phyloP scores from a whole-genome alignment of 2,113 vertebrate genomes.

The Fulica atra region DNA sequence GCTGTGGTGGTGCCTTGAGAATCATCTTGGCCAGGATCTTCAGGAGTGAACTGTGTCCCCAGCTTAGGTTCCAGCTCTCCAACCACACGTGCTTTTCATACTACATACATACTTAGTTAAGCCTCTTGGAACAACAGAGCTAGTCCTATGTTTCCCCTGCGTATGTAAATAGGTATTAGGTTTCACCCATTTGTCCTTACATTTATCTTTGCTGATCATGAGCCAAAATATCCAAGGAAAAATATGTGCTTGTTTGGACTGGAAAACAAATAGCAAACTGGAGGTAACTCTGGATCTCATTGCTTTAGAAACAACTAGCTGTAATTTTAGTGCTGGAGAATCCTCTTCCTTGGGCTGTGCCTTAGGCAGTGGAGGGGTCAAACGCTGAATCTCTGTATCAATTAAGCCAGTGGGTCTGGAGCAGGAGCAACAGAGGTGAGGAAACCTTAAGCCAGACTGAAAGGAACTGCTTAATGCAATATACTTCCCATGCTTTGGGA shows the following conservation, averaged over 20 bases:
- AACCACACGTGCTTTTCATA: not conserved
- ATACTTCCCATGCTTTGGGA: not conserved
- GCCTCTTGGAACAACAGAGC: not conserved
- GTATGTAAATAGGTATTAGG: not conserved
- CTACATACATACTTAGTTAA: rapidly evolving
- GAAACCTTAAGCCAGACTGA: not conserved
- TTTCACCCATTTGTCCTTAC: not conserved
- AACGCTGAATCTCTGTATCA: not conserved
- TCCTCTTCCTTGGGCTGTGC: not conserved
- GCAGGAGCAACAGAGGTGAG: not conserved
- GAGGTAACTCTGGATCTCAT: not conserved
- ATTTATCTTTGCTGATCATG: not conserved
- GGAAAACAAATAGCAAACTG: not conserved
- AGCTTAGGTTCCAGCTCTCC: not conserved
- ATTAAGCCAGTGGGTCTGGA: not conserved
- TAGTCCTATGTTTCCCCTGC: not conserved
- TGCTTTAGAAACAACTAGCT: not conserved
- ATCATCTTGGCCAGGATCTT: rapidly evolving
- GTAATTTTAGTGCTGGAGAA: not conserved
- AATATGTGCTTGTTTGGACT: not conserved
- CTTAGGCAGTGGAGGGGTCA: not conserved
- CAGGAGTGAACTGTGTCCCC: not conserved
- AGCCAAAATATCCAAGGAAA: not conserved
- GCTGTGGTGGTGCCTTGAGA: not conserved
- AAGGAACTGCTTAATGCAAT: not conserved